A percentile compares a stretch with the other conserved stretches of the same genome.
phyloP scores from a whole-genome alignment of 2,888 invertebrate genomes.

The Epinotia demarniana region DNA sequence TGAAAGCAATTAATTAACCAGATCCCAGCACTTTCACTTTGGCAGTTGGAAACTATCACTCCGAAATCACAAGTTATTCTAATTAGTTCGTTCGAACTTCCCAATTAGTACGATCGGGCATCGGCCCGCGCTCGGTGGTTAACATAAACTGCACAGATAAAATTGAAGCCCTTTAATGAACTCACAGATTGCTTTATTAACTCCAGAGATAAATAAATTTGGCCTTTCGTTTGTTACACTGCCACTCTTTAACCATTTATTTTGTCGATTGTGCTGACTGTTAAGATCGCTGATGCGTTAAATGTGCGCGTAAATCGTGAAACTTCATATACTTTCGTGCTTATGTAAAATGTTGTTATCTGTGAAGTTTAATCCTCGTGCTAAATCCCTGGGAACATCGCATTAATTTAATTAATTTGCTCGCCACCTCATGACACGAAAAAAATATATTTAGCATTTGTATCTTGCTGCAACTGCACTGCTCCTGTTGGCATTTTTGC shows the following conservation, averaged over 20 bases:
- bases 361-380: neutral
- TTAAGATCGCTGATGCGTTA: conserved; percentile 28
- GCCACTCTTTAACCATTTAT: conserved; percentile 36
- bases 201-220: conserved; percentile 67
- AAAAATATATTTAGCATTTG: neutral
- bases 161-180: conserved; percentile 78
- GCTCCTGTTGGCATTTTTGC: neutral
- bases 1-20: conserved; percentile 42
- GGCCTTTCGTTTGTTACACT: conserved; percentile 58
- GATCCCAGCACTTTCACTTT: conserved; percentile 58
- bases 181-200: conserved; percentile 73
- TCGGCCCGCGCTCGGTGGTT: conserved; percentile 66
- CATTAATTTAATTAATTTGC: neutral
- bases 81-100: conserved; percentile 75
- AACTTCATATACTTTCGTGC: neutral
- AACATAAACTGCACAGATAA: conserved; percentile 77
- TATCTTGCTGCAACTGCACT: no score
- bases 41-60: conserved; percentile 59
- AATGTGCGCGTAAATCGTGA: conserved; percentile 10
- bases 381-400: neutral
- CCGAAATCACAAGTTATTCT: conserved; percentile 60
- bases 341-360: neutral
- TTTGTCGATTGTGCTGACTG: conserved; percentile 28
- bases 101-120: conserved; percentile 76
- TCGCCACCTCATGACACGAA: neutral